Percentiles rank a stretch among this genome's conserved stretches.
phyloP scores from a whole-genome alignment of 2,797 vertebrate species.

The Pampus argenteus region DNA sequence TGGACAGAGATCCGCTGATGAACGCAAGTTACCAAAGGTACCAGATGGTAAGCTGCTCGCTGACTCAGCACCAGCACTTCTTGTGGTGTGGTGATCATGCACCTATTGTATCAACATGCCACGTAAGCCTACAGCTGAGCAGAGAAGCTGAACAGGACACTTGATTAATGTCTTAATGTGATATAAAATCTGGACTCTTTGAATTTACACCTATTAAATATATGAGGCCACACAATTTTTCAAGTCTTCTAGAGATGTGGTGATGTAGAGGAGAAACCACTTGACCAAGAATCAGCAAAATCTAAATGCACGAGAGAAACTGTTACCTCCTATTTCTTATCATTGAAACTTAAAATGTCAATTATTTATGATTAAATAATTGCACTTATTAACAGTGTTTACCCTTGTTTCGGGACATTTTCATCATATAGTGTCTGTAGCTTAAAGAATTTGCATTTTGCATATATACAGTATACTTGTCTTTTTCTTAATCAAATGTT shows the following conservation, averaged over 20 bases:
- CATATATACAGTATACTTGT: background rate
- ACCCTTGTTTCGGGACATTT: background rate
- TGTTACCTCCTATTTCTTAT: background rate
- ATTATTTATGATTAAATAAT: too few species aligned
- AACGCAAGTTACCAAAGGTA: slow-evolving; percentile 65
- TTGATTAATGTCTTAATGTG: too few species aligned
- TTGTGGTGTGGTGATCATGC: slow-evolving; percentile 45
- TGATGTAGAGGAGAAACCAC: background rate
- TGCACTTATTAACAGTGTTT: background rate
- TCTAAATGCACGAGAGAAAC: background rate
- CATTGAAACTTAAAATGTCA: background rate
- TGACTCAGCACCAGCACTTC: slow-evolving; percentile 69
- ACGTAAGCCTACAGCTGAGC: slow-evolving; percentile 22
- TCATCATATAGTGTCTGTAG: background rate
- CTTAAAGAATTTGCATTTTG: too few species aligned
- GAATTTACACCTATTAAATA: slow-evolving; percentile 1
- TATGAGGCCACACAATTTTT: slow-evolving; percentile 9
- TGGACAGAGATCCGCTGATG: slow-evolving; percentile 73
- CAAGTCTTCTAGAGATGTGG: slow-evolving; percentile 4
- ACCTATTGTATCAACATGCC: slow-evolving; percentile 28
- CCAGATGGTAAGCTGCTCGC: slow-evolving; percentile 79
- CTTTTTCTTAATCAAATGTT: slow-evolving; percentile 3
- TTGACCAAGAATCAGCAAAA: background rate
- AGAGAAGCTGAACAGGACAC: slow-evolving; percentile 3
- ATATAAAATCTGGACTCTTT: background rate